These are phyloP conservation scores for Schmidtea mediterranea DNA, from an alignment of 1,140 invertebrate species.

Conservation along the genomic window DNA sequence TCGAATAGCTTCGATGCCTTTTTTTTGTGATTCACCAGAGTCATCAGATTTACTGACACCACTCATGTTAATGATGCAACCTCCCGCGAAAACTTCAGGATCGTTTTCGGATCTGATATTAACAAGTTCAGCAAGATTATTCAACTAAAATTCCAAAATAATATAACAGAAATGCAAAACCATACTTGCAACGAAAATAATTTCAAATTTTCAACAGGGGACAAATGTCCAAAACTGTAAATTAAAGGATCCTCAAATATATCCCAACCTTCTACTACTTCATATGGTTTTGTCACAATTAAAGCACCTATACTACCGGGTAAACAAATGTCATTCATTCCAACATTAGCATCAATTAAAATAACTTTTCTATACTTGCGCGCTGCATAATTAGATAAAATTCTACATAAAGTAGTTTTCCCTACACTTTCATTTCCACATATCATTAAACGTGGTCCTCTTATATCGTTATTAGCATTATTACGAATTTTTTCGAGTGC, in stretches of 20 bases:
- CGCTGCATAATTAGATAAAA: constrained; percentile 47
- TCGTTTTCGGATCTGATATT: constrained; percentile 43
- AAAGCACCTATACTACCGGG: constrained; percentile 67
- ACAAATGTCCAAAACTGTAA: constrained; percentile 70
- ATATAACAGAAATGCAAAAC: too few species aligned
- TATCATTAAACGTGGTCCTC: constrained; percentile 39
- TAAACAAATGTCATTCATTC: constrained; percentile 56
- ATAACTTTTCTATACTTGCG: constrained; percentile 30
- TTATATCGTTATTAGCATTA: constrained; percentile 41
- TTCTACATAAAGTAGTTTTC: constrained; percentile 53
- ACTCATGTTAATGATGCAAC: constrained; percentile 3
- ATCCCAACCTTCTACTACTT: constrained; percentile 55
- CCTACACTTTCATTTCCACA: constrained; percentile 82
- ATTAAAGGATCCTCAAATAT: constrained; percentile 46
- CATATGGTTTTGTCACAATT: constrained; percentile 59
- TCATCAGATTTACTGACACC: constrained; percentile 2
- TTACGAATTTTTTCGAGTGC: constrained; percentile 61
- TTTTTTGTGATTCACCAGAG: background rate
- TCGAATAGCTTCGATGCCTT: constrained; percentile 1
- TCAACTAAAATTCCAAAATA: constrained; percentile 12
- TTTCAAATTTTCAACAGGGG: constrained; percentile 40
- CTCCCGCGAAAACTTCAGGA: background rate
- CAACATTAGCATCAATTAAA: constrained; percentile 79
- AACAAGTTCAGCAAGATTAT: constrained; percentile 52
- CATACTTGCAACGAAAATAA: background rate